Evolutionary conservation across 2,113 vertebrate species (phyloP).

Genomic region (Dendrocopos noguchii): DNA sequence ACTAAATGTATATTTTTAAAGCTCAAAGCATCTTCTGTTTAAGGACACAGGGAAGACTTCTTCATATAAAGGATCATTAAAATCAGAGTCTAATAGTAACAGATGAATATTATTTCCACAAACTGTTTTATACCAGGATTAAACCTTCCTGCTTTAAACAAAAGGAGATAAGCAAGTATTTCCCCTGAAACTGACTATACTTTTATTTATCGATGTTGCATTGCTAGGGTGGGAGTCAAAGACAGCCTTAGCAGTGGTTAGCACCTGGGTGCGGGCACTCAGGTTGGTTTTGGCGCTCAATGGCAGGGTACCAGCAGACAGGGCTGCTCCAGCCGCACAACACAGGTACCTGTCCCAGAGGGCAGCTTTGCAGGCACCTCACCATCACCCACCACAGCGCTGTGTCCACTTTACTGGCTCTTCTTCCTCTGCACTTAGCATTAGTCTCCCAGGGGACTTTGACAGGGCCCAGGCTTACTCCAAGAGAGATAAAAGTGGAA

Average conservation of each 20-base stretch:
- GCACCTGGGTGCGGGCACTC: not conserved
- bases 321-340: accelerated
- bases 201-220: not conserved
- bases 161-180: not conserved
- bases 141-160: not conserved
- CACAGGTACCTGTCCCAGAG: not conserved
- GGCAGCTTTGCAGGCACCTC: not conserved
- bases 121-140: not conserved
- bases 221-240: not conserved
- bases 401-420: not conserved
- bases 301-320: not conserved
- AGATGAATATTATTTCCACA: not conserved
- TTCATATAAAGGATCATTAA: not conserved
- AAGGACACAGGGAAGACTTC: not conserved
- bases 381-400: not conserved
- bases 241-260: not conserved
- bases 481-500: slow-evolving; percentile 60
- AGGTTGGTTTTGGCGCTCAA: accelerated
- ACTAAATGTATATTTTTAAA: not conserved
- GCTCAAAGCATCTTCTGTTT: not conserved
- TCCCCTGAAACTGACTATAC: not conserved
- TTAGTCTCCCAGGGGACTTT: not conserved
- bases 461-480: slow-evolving; percentile 36
- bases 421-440: not conserved
- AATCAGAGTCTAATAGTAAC: not conserved